Conservation (phyloP, 2,797 vertebrate species). For the Rhodeus uyekii region DNA sequence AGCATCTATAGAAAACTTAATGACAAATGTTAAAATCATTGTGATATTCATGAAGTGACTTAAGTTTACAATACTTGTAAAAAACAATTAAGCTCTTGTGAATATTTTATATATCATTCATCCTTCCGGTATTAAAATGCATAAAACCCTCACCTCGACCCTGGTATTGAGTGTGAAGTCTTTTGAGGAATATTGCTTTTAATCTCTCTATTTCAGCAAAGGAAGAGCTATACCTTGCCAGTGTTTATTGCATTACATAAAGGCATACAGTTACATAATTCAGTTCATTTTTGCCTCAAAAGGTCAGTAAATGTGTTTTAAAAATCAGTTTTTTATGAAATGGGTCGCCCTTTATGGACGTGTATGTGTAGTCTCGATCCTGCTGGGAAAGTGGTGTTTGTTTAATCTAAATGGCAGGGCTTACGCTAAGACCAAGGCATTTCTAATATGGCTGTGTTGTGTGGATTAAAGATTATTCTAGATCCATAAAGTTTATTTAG, state of each 20-base stretch:
- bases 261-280: conserved; percentile 34
- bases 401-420: conserved; percentile 76
- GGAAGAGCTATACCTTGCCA: not conserved
- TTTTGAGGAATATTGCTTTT: conserved; percentile 26
- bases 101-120: not conserved
- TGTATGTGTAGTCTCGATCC: not conserved
- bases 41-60: not conserved
- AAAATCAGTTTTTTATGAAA: conserved; percentile 44
- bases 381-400: conserved; percentile 55
- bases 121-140: not conserved
- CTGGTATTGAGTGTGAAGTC: not conserved
- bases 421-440: conserved; percentile 73
- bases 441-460: conserved; percentile 67
- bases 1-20: not conserved
- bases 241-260: not conserved
- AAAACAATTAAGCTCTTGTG: not conserved
- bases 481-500: conserved; percentile 78
- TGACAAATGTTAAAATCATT: not conserved
- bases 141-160: not conserved
- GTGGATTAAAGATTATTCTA: conserved; percentile 76
- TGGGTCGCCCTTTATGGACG: conserved; percentile 16
- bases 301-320: not conserved
- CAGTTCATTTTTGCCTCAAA: conserved; percentile 24
- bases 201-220: conserved; percentile 30
- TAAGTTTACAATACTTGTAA: not conserved